Conservation (phyloP, 2,113 vertebrate genomes). For the Paradoxurus hermaphroditus region DNA sequence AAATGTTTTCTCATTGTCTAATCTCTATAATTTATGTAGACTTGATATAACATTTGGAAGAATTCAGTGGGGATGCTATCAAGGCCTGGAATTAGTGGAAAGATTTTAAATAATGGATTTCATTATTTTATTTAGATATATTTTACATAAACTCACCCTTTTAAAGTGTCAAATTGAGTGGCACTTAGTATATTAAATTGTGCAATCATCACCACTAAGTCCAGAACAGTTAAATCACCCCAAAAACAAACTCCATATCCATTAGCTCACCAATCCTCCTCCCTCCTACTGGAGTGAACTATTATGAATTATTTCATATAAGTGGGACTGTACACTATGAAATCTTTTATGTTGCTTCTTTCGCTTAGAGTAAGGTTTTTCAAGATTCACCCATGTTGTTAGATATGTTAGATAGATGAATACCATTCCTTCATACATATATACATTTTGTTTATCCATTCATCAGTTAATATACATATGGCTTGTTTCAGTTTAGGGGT, state of each 20-base stretch:
- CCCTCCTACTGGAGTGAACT: not conserved
- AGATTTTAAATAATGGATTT: not conserved
- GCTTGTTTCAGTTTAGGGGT: not conserved
- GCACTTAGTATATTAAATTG: not conserved
- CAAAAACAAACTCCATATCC: not conserved
- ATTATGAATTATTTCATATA: not conserved
- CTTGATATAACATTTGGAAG: not conserved
- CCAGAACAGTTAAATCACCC: not conserved
- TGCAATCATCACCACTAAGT: not conserved
- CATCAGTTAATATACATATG: not conserved
- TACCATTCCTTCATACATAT: not conserved
- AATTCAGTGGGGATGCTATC: not conserved
- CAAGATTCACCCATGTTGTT: not conserved
- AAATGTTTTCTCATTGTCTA: not conserved
- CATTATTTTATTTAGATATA: not conserved
- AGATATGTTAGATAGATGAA: not conserved
- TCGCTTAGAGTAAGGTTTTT: not conserved
- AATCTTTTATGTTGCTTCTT: not conserved
- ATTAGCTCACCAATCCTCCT: not conserved
- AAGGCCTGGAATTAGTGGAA: not conserved
- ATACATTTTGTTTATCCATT: not conserved
- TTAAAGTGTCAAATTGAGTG: not conserved
- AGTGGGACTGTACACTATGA: not conserved
- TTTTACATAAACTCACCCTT: not conserved
- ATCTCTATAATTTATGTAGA: not conserved